Percentiles rank a stretch among this genome's conserved stretches.
Conservation (phyloP, 2,113 vertebrate genomes). For the Carassius gibelio region DNA sequence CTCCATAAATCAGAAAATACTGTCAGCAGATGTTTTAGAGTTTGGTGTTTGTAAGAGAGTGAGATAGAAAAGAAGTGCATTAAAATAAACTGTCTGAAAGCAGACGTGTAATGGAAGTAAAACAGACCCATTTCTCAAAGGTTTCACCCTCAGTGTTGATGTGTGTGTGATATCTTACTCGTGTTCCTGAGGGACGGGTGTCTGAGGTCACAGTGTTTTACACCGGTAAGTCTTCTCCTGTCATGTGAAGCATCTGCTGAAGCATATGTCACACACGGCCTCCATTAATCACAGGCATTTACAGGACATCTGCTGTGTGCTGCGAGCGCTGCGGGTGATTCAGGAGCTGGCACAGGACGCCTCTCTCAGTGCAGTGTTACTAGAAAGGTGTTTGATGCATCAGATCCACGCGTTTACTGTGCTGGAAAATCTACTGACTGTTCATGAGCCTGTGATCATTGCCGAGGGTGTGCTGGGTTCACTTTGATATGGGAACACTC, state of each 20-base stretch:
- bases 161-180: neutral
- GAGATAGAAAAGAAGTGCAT: neutral
- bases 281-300: constrained; percentile 52
- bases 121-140: neutral
- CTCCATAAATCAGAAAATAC: neutral
- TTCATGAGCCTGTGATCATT: neutral
- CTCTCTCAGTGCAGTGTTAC: neutral
- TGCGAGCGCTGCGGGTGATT: neutral
- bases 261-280: constrained; percentile 48
- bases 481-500: neutral
- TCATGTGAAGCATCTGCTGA: constrained; percentile 35
- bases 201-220: neutral
- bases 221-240: neutral
- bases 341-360: neutral
- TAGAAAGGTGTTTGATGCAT: neutral
- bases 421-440: neutral
- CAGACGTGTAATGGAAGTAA: neutral
- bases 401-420: neutral
- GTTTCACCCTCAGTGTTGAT: too few relatives aligned
- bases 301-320: constrained; percentile 48
- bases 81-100: neutral
- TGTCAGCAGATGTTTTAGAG: neutral
- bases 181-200: neutral
- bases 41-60: neutral
- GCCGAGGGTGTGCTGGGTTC: neutral